Evolutionary conservation across 2,113 vertebrate genomes (phyloP).

Genomic region (Columba janthina): DNA sequence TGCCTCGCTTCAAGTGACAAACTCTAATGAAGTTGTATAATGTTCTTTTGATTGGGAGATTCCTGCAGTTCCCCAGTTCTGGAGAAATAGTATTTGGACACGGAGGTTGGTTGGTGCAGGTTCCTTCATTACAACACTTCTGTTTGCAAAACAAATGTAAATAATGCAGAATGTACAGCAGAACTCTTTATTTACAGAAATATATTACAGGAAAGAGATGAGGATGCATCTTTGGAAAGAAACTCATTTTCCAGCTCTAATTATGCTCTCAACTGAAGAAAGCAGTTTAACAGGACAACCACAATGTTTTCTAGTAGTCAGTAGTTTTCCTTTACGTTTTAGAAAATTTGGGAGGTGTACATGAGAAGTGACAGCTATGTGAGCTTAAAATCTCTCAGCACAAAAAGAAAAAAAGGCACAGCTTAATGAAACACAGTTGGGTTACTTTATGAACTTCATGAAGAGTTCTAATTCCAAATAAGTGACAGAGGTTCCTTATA

Average conservation of each 20-base stretch:
- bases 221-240: neutral
- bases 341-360: neutral
- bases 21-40: constrained; percentile 45
- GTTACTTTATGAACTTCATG: neutral
- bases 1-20: constrained; percentile 41
- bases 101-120: neutral
- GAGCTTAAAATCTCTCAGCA: neutral
- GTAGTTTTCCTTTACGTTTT: neutral
- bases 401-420: neutral
- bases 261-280: neutral
- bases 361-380: neutral
- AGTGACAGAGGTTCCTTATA: neutral
- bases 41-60: neutral
- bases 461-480: neutral
- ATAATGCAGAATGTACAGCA: neutral
- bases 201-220: neutral
- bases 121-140: neutral
- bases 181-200: neutral
- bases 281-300: neutral
- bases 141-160: neutral
- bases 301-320: neutral
- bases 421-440: neutral
- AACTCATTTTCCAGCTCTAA: neutral
- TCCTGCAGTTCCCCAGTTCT: neutral
- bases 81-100: constrained; percentile 35